Evolutionary conservation across 2,888 invertebrate species (phyloP).

Genomic region (Pardosa pseudoannulata): DNA sequence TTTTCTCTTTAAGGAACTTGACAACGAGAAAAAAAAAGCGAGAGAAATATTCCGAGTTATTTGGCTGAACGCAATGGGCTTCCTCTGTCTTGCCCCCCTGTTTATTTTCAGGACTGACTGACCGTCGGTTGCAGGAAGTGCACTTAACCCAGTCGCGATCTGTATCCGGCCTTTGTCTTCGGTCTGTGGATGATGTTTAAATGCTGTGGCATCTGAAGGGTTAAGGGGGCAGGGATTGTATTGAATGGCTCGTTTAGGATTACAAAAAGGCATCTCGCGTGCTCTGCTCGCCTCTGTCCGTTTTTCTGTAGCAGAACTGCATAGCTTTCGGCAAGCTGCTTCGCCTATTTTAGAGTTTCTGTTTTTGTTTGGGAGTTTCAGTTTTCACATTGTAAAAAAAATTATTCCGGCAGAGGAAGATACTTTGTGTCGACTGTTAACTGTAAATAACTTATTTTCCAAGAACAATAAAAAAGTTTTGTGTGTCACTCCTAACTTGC

Average conservation of each 20-base stretch:
- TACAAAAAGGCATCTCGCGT: constrained; percentile 11
- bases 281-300: not conserved
- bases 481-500: no score
- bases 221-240: not conserved
- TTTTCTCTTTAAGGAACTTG: not conserved
- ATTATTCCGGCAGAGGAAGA: no score
- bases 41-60: no score
- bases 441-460: no score
- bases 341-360: no score
- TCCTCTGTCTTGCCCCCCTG: not conserved
- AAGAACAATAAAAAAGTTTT: no score
- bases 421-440: no score
- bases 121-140: not conserved
- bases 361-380: no score
- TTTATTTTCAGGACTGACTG: not conserved
- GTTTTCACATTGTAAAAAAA: no score
- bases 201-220: constrained; percentile 40
- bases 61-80: not conserved
- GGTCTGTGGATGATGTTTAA: constrained; percentile 28
- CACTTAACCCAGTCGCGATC: constrained; percentile 24
- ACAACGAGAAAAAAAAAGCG: not conserved
- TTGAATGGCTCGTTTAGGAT: constrained; percentile 51
- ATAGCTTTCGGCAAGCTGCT: no score
- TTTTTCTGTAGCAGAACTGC: not conserved
- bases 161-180: constrained; percentile 67